Conservation (phyloP, 2,113 vertebrate species). For the Heterotis niloticus region DNA sequence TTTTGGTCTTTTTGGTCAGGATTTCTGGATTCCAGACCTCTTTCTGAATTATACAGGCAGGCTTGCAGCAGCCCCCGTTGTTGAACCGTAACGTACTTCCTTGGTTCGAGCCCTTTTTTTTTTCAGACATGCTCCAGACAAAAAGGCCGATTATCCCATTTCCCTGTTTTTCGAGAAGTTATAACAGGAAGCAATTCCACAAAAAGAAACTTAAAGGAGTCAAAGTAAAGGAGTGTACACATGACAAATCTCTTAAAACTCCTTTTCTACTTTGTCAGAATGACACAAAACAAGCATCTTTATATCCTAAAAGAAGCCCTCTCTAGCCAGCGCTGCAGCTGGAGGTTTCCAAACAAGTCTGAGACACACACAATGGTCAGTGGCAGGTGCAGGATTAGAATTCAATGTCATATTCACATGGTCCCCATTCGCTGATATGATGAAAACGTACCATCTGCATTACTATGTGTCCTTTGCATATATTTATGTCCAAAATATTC, state of each 20-base stretch:
- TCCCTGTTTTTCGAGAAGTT: neutral
- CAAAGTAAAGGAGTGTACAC: neutral
- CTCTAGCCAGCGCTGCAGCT: neutral
- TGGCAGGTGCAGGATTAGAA: conserved; percentile 4
- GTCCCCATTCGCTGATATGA: conserved; percentile 12
- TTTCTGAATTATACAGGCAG: neutral
- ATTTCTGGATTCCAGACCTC: neutral
- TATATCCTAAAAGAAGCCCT: neutral
- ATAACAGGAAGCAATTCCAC: neutral
- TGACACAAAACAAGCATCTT: neutral
- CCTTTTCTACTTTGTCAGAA: neutral
- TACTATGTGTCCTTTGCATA: conserved; percentile 19
- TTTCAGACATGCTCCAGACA: neutral
- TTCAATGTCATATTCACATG: conserved; percentile 4
- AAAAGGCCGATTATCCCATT: neutral
- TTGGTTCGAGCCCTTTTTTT: conserved; percentile 2
- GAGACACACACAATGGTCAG: neutral
- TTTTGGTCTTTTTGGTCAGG: neutral
- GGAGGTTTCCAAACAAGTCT: neutral
- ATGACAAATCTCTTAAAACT: neutral
- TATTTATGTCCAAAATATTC: neutral
- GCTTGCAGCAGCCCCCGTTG: neutral
- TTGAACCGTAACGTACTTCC: neutral
- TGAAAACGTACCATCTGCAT: conserved; percentile 10
- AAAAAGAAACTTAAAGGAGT: neutral